Evolutionary conservation across 2,888 invertebrate genomes (phyloP).

Genomic region (Plagodis pulveraria): DNA sequence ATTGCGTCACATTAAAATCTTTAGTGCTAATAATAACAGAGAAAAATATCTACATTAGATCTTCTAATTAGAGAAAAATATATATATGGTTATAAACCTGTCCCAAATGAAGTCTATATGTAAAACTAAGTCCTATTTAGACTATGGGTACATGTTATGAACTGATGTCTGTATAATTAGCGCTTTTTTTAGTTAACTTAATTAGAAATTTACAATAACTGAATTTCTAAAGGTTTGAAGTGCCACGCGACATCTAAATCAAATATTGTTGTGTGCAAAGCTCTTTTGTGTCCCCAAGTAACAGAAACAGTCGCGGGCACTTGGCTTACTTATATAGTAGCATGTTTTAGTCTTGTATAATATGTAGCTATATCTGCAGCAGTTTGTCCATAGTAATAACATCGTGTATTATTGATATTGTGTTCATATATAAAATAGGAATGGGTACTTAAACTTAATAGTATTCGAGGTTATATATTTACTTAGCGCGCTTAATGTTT

Average conservation of each 20-base stretch:
- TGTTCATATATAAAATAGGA: not conserved
- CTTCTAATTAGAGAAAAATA: conserved; percentile 25
- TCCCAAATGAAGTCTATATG: conserved; percentile 29
- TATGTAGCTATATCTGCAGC: not conserved
- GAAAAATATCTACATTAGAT: conserved; percentile 21
- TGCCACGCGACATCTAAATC: not conserved
- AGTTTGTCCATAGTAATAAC: not conserved
- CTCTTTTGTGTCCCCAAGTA: not conserved
- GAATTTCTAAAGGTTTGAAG: conserved; percentile 9
- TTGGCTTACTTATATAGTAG: not conserved
- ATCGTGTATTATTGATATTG: conserved; percentile 10
- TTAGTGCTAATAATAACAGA: conserved; percentile 23
- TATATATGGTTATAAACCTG: conserved; percentile 34
- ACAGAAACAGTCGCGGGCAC: not conserved
- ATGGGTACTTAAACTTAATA: not conserved
- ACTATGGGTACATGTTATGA: conserved; percentile 20
- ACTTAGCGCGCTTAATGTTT: not conserved
- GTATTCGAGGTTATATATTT: not conserved
- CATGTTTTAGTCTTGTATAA: not conserved
- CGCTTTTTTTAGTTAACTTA: too few relatives aligned
- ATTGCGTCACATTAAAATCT: conserved; percentile 11
- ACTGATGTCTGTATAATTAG: conserved; percentile 21
- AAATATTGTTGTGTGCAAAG: not conserved
- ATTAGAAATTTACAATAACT: not conserved
- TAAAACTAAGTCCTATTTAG: conserved; percentile 13